Base-by-base conservation (phyloP, 2,113 vertebrate genomes). In the Sprattus sprattus region DNA sequence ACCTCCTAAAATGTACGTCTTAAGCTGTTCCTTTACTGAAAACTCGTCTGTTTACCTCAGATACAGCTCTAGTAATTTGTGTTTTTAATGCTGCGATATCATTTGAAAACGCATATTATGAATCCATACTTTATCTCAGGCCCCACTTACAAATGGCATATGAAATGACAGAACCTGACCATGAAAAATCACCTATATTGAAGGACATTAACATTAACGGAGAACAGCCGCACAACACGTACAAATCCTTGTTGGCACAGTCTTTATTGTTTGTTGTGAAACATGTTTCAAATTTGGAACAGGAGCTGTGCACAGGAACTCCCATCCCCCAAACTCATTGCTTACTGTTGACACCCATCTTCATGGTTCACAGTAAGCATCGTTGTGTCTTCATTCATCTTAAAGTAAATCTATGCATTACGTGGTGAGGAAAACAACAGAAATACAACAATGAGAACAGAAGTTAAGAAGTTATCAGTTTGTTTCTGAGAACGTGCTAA, bases 281-380 rank as follows among this genome's bases (percentile, higher is more conserved):
- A 78, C 28, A 71, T 78, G 28, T 78, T 64, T 64, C 25, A 39
- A 11, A 39, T 78, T 60, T 15, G 20, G 32, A 39, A 78, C 25
- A 78, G 71, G 71, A 78, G 71, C 28, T 78, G 28, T 78, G 25
- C 71, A 78, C 71, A 84, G 64, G 44, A 50, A 39, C 32, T 16
- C 71, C 25, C 13, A 39, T 32, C 10, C 20, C 54, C 54, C 4
- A 60, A 78, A 32, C 28, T 28, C 64, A 39, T 39, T 39, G 39
- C 39, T 28, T 71, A 28, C 64, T 28, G 25, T 10, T 15, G 64
- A 71, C 71, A 15, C 13, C 28, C 0, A 13, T 16, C 71, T 39
- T 60, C 47, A 49, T 11, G 47, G 9, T 49, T 11, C 13, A 20
- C 18, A 60, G 18, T 4, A 57, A 60, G 54, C 18, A 60, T 60